phyloP scores from a whole-genome alignment of 2,113 vertebrate genomes.

The Triplophysa rosa region DNA sequence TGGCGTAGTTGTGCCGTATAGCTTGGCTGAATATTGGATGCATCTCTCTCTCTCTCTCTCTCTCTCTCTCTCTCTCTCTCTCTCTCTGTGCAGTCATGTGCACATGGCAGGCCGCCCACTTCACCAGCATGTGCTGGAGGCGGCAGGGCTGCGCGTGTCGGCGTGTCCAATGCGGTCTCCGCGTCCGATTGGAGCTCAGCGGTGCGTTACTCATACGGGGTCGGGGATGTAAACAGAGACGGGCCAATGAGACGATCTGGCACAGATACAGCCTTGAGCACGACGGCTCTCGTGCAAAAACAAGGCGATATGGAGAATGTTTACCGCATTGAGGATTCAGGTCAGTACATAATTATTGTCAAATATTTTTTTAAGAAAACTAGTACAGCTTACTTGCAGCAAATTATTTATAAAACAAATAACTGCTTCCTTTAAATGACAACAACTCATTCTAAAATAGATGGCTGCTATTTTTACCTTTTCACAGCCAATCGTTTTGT shows the following conservation, averaged over 20 bases:
- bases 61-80: conserved; percentile 52
- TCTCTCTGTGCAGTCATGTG: conserved; percentile 46
- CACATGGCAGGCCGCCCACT: conserved; percentile 41
- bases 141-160: conserved; percentile 58
- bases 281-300: not conserved
- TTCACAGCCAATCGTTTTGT: too few species aligned
- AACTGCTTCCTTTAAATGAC: too few species aligned
- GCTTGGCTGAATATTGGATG: not conserved
- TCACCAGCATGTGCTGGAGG: conserved; percentile 55
- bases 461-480: too few species aligned
- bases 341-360: not conserved
- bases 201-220: conserved; percentile 58
- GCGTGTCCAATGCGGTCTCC: conserved; percentile 46
- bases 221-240: conserved; percentile 59
- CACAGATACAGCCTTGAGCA: not conserved
- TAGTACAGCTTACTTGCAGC: not conserved
- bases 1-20: not conserved
- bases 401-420: not conserved
- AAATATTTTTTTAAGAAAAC: too few species aligned
- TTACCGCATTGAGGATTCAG: not conserved
- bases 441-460: too few species aligned
- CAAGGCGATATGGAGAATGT: not conserved
- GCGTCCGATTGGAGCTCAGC: conserved; percentile 54
- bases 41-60: conserved; percentile 34
- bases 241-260: conserved; percentile 38